Conservation (phyloP, 2,888 invertebrate species). For the Melangyna quadrimaculata region DNA sequence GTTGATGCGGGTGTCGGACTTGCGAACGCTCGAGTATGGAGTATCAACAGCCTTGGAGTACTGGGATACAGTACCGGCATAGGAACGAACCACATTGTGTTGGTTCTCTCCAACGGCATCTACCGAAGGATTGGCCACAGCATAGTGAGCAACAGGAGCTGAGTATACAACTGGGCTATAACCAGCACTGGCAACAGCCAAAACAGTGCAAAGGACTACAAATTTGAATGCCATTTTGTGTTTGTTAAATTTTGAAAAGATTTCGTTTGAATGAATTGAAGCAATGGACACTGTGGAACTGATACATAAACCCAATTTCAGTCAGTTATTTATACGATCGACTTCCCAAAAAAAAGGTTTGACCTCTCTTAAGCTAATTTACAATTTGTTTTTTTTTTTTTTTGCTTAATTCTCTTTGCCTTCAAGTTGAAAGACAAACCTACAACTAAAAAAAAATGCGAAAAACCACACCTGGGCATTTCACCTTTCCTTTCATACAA, state of each 20-base stretch:
- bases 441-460: not conserved
- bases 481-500: conserved; percentile 58
- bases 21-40: conserved; percentile 84
- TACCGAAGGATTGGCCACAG: conserved; percentile 76
- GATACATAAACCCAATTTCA: conserved; percentile 54
- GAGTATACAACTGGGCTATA: conserved; percentile 73
- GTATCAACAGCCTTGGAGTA: conserved; percentile 84
- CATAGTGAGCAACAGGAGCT: conserved; percentile 76
- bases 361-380: conserved; percentile 42
- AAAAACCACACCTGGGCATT: conserved; percentile 34
- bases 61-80: conserved; percentile 83
- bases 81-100: conserved; percentile 83
- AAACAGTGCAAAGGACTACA: conserved; percentile 83
- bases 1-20: conserved; percentile 83
- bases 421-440: not conserved
- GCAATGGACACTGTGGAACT: conserved; percentile 62
- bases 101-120: conserved; percentile 81
- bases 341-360: conserved; percentile 6
- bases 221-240: conserved; percentile 79
- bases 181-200: conserved; percentile 84
- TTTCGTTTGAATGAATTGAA: conserved; percentile 43
- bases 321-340: conserved; percentile 59
- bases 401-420: conserved; percentile 5
- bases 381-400: not conserved
- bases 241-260: not conserved